These are phyloP conservation scores for Idaea biselata DNA, from an alignment of 2,888 invertebrate genomes.

Conservation along the genomic window DNA sequence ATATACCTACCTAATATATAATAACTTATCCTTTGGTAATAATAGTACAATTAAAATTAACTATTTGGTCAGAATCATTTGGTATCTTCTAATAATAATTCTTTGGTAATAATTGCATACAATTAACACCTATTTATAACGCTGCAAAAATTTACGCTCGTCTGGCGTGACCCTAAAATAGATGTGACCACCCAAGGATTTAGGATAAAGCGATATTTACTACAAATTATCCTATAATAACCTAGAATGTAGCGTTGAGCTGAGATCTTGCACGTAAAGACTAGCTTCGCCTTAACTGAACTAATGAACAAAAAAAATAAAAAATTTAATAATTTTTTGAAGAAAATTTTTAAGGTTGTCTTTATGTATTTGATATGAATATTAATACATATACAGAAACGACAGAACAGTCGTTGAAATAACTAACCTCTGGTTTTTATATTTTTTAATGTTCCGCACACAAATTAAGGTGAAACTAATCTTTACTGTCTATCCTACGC, in stretches of 20 bases:
- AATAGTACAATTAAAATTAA: too few species aligned
- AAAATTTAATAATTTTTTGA: conserved; percentile 14
- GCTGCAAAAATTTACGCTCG: too few species aligned
- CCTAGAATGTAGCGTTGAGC: conserved; percentile 76
- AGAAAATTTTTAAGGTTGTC: too few species aligned
- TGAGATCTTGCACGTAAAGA: conserved; percentile 69
- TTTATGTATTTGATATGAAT: too few species aligned
- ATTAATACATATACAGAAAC: too few species aligned
- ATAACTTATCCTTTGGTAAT: too few species aligned
- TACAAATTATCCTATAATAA: conserved; percentile 61
- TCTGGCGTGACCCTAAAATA: neutral
- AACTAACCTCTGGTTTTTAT: neutral
- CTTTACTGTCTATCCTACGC: neutral
- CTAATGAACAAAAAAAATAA: neutral
- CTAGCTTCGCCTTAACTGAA: neutral
- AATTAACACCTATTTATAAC: too few species aligned
- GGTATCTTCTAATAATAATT: too few species aligned
- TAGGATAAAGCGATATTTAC: conserved; percentile 69
- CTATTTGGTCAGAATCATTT: too few species aligned
- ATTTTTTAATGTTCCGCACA: neutral
- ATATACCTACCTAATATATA: too few species aligned
- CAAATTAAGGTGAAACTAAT: neutral
- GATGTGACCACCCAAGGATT: conserved; percentile 52
- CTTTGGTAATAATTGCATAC: too few species aligned
- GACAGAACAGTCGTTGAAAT: too few species aligned